Evolutionary conservation across 2,888 invertebrate species (phyloP).

Genomic region (Limulus polyphemus): DNA sequence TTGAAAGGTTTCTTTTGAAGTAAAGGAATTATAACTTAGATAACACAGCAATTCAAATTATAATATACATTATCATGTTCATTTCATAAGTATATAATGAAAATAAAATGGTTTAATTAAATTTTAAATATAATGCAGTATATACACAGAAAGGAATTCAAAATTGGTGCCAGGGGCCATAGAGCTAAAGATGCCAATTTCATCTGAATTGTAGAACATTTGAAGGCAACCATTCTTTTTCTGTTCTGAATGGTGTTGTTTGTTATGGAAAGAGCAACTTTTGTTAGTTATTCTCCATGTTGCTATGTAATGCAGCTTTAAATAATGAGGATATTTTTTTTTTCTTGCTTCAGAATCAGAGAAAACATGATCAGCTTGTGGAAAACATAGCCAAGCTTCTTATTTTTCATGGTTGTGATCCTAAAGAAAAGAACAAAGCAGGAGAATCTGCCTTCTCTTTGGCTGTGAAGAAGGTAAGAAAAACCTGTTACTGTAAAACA

Average conservation of each 20-base stretch:
- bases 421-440: conserved; percentile 31
- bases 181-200: no score
- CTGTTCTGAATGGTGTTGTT: no score
- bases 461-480: conserved; percentile 34
- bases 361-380: conserved; percentile 17
- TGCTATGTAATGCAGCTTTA: no score
- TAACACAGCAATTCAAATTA: no score
- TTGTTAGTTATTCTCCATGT: no score
- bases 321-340: not conserved
- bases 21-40: no score
- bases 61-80: not conserved
- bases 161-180: no score
- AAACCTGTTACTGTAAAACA: not conserved
- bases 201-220: no score
- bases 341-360: conserved; percentile 26
- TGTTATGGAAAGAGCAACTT: no score
- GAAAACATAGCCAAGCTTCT: conserved; percentile 34
- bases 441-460: conserved; percentile 36
- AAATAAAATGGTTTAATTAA: not conserved
- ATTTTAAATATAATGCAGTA: conserved; percentile 1
- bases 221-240: no score
- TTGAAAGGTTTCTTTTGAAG: no score
- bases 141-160: conserved; percentile 30
- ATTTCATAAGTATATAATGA: not conserved
- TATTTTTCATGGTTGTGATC: conserved; percentile 35